Evolutionary conservation across 2,113 vertebrate genomes (phyloP).

Genomic region (Eleginops maclovinus): DNA sequence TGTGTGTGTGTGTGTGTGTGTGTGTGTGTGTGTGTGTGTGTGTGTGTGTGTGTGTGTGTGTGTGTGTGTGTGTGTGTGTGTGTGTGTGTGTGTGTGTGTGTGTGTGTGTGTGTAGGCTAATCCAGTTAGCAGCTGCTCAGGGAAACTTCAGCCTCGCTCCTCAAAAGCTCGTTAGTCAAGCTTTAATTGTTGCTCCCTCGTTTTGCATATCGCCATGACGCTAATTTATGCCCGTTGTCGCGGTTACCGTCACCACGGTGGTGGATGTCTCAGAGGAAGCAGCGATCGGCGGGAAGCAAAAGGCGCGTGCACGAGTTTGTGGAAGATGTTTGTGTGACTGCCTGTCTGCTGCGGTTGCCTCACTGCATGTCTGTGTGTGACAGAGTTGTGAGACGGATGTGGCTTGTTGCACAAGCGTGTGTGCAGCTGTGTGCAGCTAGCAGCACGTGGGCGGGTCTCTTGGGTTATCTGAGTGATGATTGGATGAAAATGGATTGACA

Average conservation of each 20-base stretch:
- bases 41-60: slow-evolving; percentile 31
- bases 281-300: slow-evolving; percentile 63
- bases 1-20: slow-evolving; percentile 6
- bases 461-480: slow-evolving; percentile 72
- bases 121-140: slow-evolving; percentile 83
- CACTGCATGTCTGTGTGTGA: background rate
- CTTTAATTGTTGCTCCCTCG: slow-evolving; percentile 85
- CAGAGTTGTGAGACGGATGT: slow-evolving; percentile 45
- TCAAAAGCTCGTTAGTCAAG: slow-evolving; percentile 87
- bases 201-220: slow-evolving; percentile 83
- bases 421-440: slow-evolving; percentile 54
- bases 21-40: slow-evolving; percentile 38
- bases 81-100: slow-evolving; percentile 1
- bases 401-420: slow-evolving; percentile 51
- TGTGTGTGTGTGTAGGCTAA: slow-evolving; percentile 72
- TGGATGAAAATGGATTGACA: slow-evolving; percentile 69
- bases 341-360: slow-evolving; percentile 48
- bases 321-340: slow-evolving; percentile 50
- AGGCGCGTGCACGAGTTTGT: slow-evolving; percentile 40
- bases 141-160: slow-evolving; percentile 83
- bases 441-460: slow-evolving; percentile 61
- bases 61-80: background rate
- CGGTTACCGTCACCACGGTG: slow-evolving; percentile 72
- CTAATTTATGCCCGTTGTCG: slow-evolving; percentile 84
- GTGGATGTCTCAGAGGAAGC: slow-evolving; percentile 75